Conservation (phyloP, 2,888 invertebrate genomes). For the Lasioglossum villosulum region DNA sequence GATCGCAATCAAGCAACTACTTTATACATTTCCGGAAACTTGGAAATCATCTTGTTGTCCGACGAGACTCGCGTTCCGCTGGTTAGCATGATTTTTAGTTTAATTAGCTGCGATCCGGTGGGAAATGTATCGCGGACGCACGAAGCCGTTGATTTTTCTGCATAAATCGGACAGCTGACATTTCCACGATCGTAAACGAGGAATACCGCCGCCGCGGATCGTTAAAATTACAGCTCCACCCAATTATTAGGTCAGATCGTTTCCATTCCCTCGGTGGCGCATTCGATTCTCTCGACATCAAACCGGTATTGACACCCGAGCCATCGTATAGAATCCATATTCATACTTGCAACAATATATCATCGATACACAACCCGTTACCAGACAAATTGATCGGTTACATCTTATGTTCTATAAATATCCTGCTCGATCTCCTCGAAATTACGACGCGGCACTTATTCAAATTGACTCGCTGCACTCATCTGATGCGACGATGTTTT, state of each 20-base stretch:
- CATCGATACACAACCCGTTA: background rate
- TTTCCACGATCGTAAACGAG: slow-evolving; percentile 35
- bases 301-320: background rate
- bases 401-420: background rate
- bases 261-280: background rate
- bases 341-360: background rate
- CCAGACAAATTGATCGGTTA: background rate
- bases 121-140: slow-evolving; percentile 17
- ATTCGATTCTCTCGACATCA: background rate
- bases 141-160: slow-evolving; percentile 18
- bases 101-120: slow-evolving; percentile 16
- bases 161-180: slow-evolving; percentile 18
- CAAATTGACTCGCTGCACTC: background rate
- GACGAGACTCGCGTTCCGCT: background rate
- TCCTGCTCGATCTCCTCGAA: background rate
- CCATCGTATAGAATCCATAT: background rate
- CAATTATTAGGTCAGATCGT: background rate
- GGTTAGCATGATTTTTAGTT: background rate
- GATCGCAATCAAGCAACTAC: background rate
- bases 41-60: background rate
- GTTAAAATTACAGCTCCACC: slow-evolving; percentile 12
- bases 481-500: too few species aligned
- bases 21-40: background rate
- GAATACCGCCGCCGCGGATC: background rate
- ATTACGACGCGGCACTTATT: background rate